These are phyloP conservation scores for Corvus cornix DNA, from an alignment of 2,113 vertebrate species.

Conservation along the genomic window DNA sequence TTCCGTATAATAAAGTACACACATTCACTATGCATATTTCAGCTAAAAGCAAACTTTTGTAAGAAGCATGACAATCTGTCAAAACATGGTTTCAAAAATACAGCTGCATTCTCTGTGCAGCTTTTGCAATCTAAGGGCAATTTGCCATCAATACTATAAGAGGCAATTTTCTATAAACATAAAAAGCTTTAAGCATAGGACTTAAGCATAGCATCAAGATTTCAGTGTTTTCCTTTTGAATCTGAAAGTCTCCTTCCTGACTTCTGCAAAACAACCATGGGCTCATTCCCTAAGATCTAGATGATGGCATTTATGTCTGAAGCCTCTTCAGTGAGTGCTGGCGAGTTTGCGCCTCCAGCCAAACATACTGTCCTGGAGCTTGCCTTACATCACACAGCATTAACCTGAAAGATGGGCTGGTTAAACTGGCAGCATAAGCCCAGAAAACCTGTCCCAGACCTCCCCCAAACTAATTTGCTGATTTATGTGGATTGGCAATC, in stretches of 20 bases:
- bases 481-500: background rate
- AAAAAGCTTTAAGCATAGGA: constrained; percentile 16
- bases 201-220: background rate
- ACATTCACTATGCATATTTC: constrained; percentile 26
- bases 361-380: background rate
- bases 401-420: background rate
- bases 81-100: constrained; percentile 20
- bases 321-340: background rate
- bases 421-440: background rate
- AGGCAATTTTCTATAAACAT: constrained; percentile 50
- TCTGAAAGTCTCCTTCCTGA: background rate
- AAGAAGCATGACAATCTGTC: constrained; percentile 2
- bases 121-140: constrained; percentile 23
- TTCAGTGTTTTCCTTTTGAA: background rate
- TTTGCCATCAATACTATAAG: constrained; percentile 12
- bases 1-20: background rate
- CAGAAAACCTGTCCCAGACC: background rate
- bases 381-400: background rate
- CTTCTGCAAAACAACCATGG: background rate
- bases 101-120: background rate
- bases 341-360: background rate
- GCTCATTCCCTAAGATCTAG: background rate
- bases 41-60: constrained; percentile 37
- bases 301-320: accelerated
- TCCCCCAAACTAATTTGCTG: background rate